These are phyloP conservation scores for Drosophila kambysellisi DNA, from an alignment of 2,888 invertebrate genomes.

Conservation along the genomic window DNA sequence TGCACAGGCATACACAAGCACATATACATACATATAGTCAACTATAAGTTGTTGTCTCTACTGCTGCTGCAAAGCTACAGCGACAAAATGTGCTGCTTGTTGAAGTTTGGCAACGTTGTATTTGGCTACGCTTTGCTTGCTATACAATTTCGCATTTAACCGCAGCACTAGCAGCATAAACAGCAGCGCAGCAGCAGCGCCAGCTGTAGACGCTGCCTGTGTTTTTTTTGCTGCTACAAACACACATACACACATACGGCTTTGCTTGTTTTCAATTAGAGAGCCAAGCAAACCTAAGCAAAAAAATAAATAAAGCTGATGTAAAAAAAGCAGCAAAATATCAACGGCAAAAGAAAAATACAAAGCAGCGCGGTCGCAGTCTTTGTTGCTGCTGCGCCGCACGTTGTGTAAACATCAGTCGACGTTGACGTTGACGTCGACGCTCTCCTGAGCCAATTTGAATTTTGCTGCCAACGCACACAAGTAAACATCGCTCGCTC, in stretches of 20 bases:
- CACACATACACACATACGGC: slow-evolving; percentile 31
- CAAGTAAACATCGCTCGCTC: slow-evolving; percentile 26
- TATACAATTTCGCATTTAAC: slow-evolving; percentile 43
- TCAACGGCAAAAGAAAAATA: slow-evolving; percentile 58
- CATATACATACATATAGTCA: background rate
- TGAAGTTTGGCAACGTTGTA: slow-evolving; percentile 68
- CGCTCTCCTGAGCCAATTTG: slow-evolving; percentile 67
- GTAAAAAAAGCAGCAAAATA: slow-evolving; percentile 14
- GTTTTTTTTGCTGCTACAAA: slow-evolving; percentile 47
- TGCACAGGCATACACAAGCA: background rate
- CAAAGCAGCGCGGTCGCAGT: slow-evolving; percentile 49
- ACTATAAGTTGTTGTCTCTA: slow-evolving; percentile 42
- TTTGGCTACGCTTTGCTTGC: slow-evolving; percentile 32
- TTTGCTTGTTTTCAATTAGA: slow-evolving; percentile 80
- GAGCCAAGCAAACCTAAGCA: slow-evolving; percentile 31
- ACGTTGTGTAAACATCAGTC: slow-evolving; percentile 78
- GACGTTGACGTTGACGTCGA: slow-evolving; percentile 29
- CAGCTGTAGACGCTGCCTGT: slow-evolving; percentile 56
- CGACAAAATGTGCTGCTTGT: slow-evolving; percentile 57
- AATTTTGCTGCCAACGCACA: slow-evolving; percentile 61
- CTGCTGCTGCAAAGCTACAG: slow-evolving; percentile 56
- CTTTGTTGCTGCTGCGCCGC: slow-evolving; percentile 63
- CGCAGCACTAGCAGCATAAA: slow-evolving; percentile 32
- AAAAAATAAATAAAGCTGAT: slow-evolving; percentile 28
- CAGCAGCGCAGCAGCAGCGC: slow-evolving; percentile 34